phyloP scores from a whole-genome alignment of 2,797 vertebrate species.

The Sebastes itinus region DNA sequence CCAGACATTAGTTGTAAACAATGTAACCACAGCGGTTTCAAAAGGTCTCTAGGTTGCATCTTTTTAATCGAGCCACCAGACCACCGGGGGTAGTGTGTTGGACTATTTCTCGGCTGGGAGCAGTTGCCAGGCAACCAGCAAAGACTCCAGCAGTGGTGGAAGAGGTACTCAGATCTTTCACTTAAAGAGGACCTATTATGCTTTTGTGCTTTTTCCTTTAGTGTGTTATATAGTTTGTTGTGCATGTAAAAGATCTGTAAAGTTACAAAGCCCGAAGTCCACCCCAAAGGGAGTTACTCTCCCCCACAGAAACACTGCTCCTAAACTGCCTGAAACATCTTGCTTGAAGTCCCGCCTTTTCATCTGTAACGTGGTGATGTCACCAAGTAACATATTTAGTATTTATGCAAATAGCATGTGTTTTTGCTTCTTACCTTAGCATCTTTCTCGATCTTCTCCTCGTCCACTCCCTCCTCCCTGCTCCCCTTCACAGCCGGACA shows the following conservation, averaged over 20 bases:
- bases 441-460: conserved; percentile 87
- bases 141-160: not conserved
- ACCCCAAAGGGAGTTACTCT: no score
- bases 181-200: no score
- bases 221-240: no score
- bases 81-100: not conserved
- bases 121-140: conserved; percentile 1
- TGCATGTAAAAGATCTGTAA: no score
- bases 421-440: conserved; percentile 86
- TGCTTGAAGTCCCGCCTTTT: no score
- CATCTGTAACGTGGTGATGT: no score
- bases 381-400: no score
- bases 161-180: not conserved
- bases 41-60: not conserved
- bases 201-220: no score
- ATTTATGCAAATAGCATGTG: no score
- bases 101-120: not conserved
- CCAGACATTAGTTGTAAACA: not conserved
- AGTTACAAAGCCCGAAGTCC: no score
- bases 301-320: no score
- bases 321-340: no score
- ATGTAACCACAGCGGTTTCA: not conserved
- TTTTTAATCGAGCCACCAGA: not conserved
- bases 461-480: conserved; percentile 84
- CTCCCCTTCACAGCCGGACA: conserved; percentile 76